Percentiles rank a stretch among this genome's conserved stretches.
phyloP scores from a whole-genome alignment of 2,113 vertebrate genomes.

The Periophthalmodon schlosseri region DNA sequence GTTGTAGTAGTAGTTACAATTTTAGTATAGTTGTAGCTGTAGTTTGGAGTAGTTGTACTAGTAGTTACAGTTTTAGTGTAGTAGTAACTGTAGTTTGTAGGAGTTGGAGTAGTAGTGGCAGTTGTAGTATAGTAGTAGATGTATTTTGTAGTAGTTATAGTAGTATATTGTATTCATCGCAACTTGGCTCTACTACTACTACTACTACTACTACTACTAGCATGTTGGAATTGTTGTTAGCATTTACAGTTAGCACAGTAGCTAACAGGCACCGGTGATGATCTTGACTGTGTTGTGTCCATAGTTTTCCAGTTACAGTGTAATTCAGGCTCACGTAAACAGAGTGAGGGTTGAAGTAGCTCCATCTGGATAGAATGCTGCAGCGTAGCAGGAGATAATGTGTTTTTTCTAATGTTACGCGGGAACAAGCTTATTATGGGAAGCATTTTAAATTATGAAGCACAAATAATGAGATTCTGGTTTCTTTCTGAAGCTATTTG shows the following conservation, averaged over 20 bases:
- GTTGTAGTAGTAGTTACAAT: too few species aligned
- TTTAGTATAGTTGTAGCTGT: too few species aligned
- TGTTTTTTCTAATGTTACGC: neutral
- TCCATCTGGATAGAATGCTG: neutral
- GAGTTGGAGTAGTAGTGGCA: too few species aligned
- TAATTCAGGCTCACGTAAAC: slow-evolving; percentile 1
- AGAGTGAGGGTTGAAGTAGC: too few species aligned
- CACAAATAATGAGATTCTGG: neutral
- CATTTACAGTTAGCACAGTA: neutral
- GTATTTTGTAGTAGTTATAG: too few species aligned
- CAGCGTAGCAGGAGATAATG: neutral
- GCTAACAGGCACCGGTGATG: neutral
- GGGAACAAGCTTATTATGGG: neutral
- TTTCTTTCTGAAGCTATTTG: neutral
- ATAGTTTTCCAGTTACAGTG: neutral
- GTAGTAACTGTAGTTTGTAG: too few species aligned
- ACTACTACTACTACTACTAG: too few species aligned
- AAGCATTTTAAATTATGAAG: neutral
- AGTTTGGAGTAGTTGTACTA: too few species aligned
- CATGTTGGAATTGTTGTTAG: slow-evolving; percentile 11
- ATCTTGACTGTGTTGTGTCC: slow-evolving; percentile 1
- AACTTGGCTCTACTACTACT: slow-evolving; percentile 13
- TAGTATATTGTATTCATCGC: slow-evolving; percentile 36
- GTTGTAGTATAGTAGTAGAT: too few species aligned
- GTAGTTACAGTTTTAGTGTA: too few species aligned